A percentile compares a stretch with the other conserved stretches of the same genome.
These are phyloP conservation scores for Steatocranus sp. DNA, from an alignment of 2,797 vertebrate species.

Conservation along the genomic window DNA sequence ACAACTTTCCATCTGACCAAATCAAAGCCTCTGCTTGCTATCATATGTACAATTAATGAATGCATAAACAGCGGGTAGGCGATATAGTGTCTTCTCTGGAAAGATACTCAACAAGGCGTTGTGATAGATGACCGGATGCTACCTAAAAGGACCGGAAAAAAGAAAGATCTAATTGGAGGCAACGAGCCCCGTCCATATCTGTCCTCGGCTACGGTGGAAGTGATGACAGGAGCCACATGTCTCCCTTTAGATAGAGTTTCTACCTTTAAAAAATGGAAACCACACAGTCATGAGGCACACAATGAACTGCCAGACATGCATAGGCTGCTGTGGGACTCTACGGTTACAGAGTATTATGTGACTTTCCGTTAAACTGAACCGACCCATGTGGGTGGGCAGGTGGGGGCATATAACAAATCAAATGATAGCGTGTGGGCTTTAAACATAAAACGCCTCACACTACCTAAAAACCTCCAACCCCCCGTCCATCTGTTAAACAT, in stretches of 20 bases:
- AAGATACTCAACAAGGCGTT: constrained; percentile 13
- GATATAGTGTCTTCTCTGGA: constrained; percentile 1
- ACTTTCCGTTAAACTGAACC: constrained; percentile 40
- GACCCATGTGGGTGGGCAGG: not conserved
- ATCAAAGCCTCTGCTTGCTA: not conserved
- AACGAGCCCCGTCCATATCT: constrained; percentile 28
- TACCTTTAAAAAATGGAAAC: constrained; percentile 27
- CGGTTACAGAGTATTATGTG: constrained; percentile 47
- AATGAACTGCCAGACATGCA: constrained; percentile 36
- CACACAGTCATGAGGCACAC: constrained; percentile 16
- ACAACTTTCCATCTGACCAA: constrained; percentile 12
- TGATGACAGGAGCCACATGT: constrained; percentile 60
- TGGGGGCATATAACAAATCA: not conserved
- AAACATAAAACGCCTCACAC: not conserved
- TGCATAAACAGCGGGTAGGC: not conserved
- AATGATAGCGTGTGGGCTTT: not conserved
- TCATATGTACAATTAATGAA: not conserved
- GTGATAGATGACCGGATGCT: constrained; percentile 20
- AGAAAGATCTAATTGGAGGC: constrained; percentile 54
- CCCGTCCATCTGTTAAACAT: not conserved
- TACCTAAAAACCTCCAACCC: not conserved
- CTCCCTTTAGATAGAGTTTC: constrained; percentile 63
- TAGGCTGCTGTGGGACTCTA: constrained; percentile 23
- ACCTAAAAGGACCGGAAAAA: constrained; percentile 58
- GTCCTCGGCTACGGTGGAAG: constrained; percentile 47